Conservation (phyloP, 2,888 invertebrate genomes). For the Polydrusus pterygomalis region DNA sequence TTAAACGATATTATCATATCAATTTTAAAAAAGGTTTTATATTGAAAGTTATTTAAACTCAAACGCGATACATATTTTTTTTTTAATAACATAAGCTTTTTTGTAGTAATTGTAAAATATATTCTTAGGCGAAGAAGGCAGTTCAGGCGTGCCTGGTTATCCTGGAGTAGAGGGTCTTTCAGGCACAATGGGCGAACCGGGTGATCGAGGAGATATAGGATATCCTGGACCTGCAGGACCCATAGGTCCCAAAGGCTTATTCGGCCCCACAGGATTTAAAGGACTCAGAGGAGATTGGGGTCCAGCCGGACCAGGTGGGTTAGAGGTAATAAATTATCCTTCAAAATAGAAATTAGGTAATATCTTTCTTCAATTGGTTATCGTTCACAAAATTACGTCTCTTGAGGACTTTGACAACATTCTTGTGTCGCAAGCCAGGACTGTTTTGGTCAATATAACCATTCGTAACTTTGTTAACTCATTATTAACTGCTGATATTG, state of each 20-base stretch:
- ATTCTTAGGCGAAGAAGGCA: constrained; percentile 59
- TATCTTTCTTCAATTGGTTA: no score
- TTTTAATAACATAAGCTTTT: no score
- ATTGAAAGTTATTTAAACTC: no score
- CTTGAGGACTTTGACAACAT: no score
- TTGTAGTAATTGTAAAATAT: neutral
- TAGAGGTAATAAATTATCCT: constrained; percentile 36
- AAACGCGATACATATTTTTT: no score
- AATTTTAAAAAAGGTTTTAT: no score
- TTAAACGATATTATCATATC: no score
- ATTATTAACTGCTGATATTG: no score
- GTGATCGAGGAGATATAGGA: constrained; percentile 71
- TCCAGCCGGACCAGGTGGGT: constrained; percentile 58
- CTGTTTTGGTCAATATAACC: no score
- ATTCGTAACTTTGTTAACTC: no score
- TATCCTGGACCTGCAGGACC: constrained; percentile 69
- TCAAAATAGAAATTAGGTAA: neutral
- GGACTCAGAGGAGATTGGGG: constrained; percentile 74
- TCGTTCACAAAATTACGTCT: no score
- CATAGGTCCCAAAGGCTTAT: constrained; percentile 62
- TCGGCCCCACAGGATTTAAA: constrained; percentile 60
- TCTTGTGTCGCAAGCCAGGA: no score
- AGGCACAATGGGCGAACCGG: constrained; percentile 75
- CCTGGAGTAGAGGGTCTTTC: constrained; percentile 66
- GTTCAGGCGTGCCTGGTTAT: constrained; percentile 63